Base-by-base conservation (phyloP, 2,888 invertebrate genomes). In the Chirona hameri region DNA sequence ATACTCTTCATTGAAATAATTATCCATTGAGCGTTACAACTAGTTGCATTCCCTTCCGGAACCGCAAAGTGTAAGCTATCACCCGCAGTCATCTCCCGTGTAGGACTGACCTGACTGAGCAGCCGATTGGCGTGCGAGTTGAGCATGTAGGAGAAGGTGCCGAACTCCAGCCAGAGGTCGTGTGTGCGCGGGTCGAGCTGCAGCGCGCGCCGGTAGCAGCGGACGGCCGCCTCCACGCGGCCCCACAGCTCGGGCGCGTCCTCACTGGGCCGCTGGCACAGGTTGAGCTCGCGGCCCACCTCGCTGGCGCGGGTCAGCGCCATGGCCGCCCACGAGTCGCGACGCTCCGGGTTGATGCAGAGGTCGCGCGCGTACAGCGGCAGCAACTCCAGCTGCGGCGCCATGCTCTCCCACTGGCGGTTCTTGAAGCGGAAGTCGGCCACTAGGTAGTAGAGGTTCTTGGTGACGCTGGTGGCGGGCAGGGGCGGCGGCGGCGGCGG, bases 301-400 rank as follows among this genome's bases (percentile, higher is more conserved):
- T 88, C 92, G 86, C 93, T 93, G 0, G 94, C 92, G 29, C 83
- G 83, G 10, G 89, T 88, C 84, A 98, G 90, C 0, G 96, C 95
- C 87, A 97, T 91, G 82, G 95, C 94, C 1, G 97, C 96, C 98
- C 98, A 98, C 0, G 98, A 95, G 89, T 97, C 96, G 83, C 97
- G 91, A 82, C 97, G 91, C 82, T 91, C 89, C 0, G 93, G 94
- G 88, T 94, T 94, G 55, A 95, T 90, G 84, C 94, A 93, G 46
- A 98, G 89, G 88, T 98, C 98, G 86, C 93, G 89, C 83, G 93
- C 90, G 87, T 96, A 97, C 88, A 93, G 96, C 86, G 93, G 93
- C 21, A 85, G 82, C 76, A 84, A 84, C 14, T 46, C 65, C 81
- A 81, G 48, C 65, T 69, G 69, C 57, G 69, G 79, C 29, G 39